Base-by-base conservation (phyloP, 2,113 vertebrate genomes). In the Thymallus thymallus region DNA sequence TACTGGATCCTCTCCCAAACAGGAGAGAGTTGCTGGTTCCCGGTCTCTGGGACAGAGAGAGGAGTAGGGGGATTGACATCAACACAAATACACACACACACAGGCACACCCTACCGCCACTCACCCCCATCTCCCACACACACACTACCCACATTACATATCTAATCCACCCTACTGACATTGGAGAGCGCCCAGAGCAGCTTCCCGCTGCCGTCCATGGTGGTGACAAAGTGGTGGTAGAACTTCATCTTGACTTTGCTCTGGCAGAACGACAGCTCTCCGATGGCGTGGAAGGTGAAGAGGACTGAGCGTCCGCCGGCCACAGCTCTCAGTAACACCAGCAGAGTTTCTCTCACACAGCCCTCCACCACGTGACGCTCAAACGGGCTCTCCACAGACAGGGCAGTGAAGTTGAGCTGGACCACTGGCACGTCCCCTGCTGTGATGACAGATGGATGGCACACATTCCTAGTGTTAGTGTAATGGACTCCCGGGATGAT, bases 201-300 rank as follows among this genome's bases (percentile, higher is more conserved):
- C 32, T 29, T 72, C 5, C 91, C 91, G 0, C 74, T 91, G 74
- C 86, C 89, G 69, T 95, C 92, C 88, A 93, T 30, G 5, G 84
- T 68, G 24, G 86, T 90, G 48, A 95, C 80, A 68, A 95, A 95
- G 67, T 91, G 89, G 75, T 88, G 84, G 73, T 82, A 92, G 89
- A 95, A 96, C 72, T 84, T 93, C 94, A 95, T 94, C 82, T 93
- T 93, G 75, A 94, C 94, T 77, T 91, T 93, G 71, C 83, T 82
- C 22, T 92, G 84, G 48, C 73, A 90, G 65, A 96, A 91, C 1
- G 80, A 35, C 20, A 96, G 91, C 56, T 93, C 77, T 1, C 93
- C 94, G 7, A 95, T 90, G 61, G 92, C 90, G 65, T 86, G 90
- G 62, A 94, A 93, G 2, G 77, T 73, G 63, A 95, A 90, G 35